A percentile compares a stretch with the other conserved stretches of the same genome.
These are phyloP conservation scores for Sarcophilus harrisii DNA, from an alignment of 2,797 vertebrate species.

Conservation along the genomic window DNA sequence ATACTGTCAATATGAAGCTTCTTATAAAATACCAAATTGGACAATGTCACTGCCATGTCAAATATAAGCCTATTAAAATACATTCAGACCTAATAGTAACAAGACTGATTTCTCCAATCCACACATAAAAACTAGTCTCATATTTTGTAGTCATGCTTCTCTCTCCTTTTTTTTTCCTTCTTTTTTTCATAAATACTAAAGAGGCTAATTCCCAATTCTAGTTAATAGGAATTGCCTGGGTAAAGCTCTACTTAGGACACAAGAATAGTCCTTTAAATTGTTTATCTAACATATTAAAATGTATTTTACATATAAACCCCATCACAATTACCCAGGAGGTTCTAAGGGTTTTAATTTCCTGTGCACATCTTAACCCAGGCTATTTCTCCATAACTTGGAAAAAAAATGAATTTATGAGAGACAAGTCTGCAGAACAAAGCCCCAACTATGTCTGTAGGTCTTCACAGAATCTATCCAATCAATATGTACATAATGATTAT, in stretches of 20 bases:
- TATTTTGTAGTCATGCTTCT: neutral
- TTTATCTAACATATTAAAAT: constrained; percentile 72
- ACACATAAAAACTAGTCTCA: neutral
- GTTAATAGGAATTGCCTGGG: neutral
- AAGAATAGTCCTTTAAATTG: constrained; percentile 7
- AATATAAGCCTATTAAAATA: neutral
- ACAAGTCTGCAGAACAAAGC: constrained; percentile 18
- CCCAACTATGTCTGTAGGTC: constrained; percentile 59
- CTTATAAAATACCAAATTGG: fast-evolving
- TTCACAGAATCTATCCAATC: constrained; percentile 50
- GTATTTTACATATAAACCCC: constrained; percentile 60
- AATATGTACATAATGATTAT: constrained; percentile 16
- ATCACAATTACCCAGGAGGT: constrained; percentile 57
- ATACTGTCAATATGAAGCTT: constrained; percentile 47
- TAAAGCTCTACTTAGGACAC: constrained; percentile 45
- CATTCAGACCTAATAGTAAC: neutral
- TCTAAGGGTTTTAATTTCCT: constrained; percentile 79
- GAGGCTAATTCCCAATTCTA: constrained; percentile 10
- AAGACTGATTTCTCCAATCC: neutral
- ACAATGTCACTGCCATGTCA: neutral
- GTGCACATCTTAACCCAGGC: constrained; percentile 63
- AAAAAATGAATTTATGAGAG: constrained; percentile 61
- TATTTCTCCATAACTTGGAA: constrained; percentile 61
- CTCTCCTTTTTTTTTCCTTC: neutral
- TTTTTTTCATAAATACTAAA: neutral